These are phyloP conservation scores for Clanis bilineata DNA, from an alignment of 2,888 invertebrate species.

Conservation along the genomic window DNA sequence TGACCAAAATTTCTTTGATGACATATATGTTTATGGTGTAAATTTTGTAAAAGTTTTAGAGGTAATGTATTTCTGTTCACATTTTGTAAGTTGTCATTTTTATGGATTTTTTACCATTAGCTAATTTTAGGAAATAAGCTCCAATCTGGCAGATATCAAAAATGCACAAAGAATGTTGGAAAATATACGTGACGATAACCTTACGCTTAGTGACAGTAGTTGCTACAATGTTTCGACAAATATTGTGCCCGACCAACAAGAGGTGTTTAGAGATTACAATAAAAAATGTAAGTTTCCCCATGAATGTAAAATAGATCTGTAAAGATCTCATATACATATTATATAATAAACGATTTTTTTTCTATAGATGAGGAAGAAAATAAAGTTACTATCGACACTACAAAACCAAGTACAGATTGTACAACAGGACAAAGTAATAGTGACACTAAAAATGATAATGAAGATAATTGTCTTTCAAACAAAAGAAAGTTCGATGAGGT, in stretches of 20 bases:
- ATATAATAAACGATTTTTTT: neutral
- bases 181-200: slow-evolving; percentile 55
- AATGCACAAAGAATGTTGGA: slow-evolving; percentile 51
- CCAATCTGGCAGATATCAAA: slow-evolving; percentile 52
- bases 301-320: neutral
- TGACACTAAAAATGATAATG: neutral
- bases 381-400: neutral
- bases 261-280: neutral
- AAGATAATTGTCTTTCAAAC: neutral
- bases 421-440: neutral
- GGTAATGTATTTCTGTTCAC: slow-evolving; percentile 36
- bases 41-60: slow-evolving; percentile 73
- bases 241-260: neutral
- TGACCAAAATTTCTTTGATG: slow-evolving; percentile 72
- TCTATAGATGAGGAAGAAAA: neutral
- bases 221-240: neutral
- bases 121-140: slow-evolving; percentile 39
- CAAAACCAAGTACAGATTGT: neutral
- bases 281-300: neutral
- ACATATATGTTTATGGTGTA: slow-evolving; percentile 77
- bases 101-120: neutral
- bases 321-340: neutral
- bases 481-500: neutral
- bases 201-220: slow-evolving; percentile 40
- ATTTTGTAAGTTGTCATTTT: neutral